Conservation (phyloP, 2,113 vertebrate genomes). For the Dromiciops gliroides region DNA sequence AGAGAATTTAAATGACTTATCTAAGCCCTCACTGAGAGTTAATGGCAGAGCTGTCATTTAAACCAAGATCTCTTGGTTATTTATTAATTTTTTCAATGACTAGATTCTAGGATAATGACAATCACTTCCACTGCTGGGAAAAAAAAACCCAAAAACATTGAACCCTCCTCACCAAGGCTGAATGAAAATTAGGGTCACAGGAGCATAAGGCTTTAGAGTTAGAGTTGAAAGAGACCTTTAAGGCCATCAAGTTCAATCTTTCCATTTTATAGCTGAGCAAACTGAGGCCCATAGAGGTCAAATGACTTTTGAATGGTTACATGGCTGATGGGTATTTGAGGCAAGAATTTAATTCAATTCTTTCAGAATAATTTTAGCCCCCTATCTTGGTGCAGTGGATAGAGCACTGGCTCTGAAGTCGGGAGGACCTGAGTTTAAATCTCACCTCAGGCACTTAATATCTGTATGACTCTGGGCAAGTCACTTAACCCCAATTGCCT, state of each 20-base stretch:
- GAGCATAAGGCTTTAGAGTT: background rate
- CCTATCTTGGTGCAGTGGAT: too few relatives aligned
- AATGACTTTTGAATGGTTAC: background rate
- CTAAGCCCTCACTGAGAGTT: background rate
- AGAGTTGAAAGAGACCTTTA: background rate
- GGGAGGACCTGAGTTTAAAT: too few relatives aligned
- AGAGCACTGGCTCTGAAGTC: too few relatives aligned
- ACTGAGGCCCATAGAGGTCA: background rate
- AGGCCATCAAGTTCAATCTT: background rate
- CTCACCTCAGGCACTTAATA: too few relatives aligned
- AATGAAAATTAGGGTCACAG: background rate
- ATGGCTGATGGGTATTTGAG: background rate
- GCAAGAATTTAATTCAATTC: background rate
- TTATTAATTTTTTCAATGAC: slow-evolving; percentile 5
- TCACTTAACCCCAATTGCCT: too few relatives aligned
- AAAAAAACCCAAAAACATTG: too few relatives aligned
- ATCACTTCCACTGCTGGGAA: background rate
- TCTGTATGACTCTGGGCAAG: too few relatives aligned
- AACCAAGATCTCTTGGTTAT: background rate
- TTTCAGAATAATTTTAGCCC: too few relatives aligned
- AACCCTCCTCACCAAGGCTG: slow-evolving; percentile 2
- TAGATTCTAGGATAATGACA: slow-evolving; percentile 25
- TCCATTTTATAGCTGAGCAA: background rate
- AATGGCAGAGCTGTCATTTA: background rate
- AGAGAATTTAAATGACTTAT: background rate